A percentile compares a stretch with the other conserved stretches of the same genome.
These are phyloP conservation scores for Agapetus fuscipes DNA, from an alignment of 2,888 invertebrate genomes.

Conservation along the genomic window DNA sequence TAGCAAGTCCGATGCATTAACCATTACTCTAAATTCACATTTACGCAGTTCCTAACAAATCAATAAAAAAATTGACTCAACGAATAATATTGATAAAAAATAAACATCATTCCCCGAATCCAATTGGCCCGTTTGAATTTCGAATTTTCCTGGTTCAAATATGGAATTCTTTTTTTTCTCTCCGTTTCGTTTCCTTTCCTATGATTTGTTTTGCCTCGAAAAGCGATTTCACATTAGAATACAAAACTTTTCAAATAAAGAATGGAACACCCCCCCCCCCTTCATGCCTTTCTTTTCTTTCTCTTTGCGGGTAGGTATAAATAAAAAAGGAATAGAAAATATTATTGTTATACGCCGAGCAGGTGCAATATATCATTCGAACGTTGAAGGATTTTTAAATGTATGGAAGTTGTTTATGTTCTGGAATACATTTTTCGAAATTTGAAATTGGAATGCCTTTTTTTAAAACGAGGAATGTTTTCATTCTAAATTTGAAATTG, in stretches of 20 bases:
- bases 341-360: slow-evolving; percentile 8
- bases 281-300: too few relatives aligned
- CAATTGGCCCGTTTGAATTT: neutral
- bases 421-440: too few relatives aligned
- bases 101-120: neutral
- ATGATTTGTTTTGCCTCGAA: slow-evolving; percentile 8
- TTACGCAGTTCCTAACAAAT: too few relatives aligned
- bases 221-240: slow-evolving; percentile 11
- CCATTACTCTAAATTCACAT: too few relatives aligned
- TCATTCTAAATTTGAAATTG: too few relatives aligned
- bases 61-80: too few relatives aligned
- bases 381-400: neutral
- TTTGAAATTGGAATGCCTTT: too few relatives aligned
- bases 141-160: neutral
- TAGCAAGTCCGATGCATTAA: too few relatives aligned
- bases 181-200: neutral
- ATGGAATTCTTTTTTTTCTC: neutral
- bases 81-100: too few relatives aligned
- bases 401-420: neutral
- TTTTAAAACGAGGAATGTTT: too few relatives aligned
- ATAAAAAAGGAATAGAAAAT: slow-evolving; percentile 1
- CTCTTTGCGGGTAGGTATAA: slow-evolving; percentile 1
- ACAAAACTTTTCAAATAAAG: slow-evolving; percentile 16
- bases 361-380: slow-evolving; percentile 8
- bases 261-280: too few relatives aligned